These are phyloP conservation scores for Vulpes vulpes DNA, from an alignment of 2,113 vertebrate species.

Conservation along the genomic window DNA sequence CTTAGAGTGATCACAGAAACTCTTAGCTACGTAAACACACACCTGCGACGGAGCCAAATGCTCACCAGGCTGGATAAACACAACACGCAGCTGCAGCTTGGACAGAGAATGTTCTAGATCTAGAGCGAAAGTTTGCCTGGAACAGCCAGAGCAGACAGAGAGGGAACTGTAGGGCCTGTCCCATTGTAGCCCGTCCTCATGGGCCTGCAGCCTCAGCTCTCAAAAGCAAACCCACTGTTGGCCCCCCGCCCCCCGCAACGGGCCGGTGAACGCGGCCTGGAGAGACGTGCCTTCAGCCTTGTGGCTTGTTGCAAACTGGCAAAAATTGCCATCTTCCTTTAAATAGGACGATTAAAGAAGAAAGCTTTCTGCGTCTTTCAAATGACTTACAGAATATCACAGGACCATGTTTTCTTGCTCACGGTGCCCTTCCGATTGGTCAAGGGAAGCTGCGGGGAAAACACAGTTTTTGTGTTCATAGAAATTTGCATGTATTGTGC, in stretches of 20 bases:
- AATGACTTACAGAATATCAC: background rate
- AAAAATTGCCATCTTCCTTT: background rate
- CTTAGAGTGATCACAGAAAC: conserved; percentile 25
- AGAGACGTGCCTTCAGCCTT: background rate
- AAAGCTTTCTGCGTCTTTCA: background rate
- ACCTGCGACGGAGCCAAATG: background rate
- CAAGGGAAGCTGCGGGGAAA: background rate
- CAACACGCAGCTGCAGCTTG: background rate
- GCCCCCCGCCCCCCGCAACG: background rate
- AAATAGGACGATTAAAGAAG: background rate
- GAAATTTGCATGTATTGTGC: background rate
- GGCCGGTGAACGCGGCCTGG: background rate
- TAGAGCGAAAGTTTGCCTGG: background rate
- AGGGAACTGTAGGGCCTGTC: background rate
- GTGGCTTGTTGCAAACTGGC: background rate
- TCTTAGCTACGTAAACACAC: background rate
- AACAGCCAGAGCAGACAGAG: background rate
- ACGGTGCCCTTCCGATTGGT: background rate
- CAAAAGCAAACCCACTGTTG: background rate
- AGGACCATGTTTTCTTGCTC: background rate
- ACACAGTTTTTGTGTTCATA: background rate
- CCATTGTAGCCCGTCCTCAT: background rate
- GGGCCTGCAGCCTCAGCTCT: background rate
- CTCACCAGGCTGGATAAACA: background rate
- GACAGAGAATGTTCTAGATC: background rate